Base-by-base conservation (phyloP, 2,113 vertebrate genomes). In the Holacanthus passer region DNA sequence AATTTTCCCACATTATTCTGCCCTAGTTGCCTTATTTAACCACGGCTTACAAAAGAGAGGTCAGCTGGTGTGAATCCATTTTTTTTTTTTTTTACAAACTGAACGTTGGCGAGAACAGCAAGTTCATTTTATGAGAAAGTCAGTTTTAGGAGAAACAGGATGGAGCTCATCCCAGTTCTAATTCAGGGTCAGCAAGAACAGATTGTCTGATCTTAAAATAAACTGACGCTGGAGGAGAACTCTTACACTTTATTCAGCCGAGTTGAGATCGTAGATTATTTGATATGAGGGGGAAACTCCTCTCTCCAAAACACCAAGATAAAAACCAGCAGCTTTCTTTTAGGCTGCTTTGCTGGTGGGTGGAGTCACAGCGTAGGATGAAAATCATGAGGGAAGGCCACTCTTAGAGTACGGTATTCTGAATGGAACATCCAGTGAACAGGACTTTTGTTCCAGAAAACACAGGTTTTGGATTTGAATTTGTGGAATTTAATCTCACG, bases 1-100 rank as follows among this genome's bases (percentile, higher is more conserved):
- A 62, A 41, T 41, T 66, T 73, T 55, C 11, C 66, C 62, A 56
- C 48, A 79, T 82, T 71, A 71, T 79, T 87, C 79, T 89, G 67
- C 68, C 67, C 81, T 72, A 65, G 47, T 82, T 87, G 55, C 48
- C 22, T 27, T 81, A 63, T 85, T 73, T 76, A 19, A 69, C 41
- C 60, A 39, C 20, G 0, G 31, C 79, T 69, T 39, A 39, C 43
- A 39, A 41, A 75, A 47, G 32, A 56, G 45, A 59, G 60, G 52
- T 86, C 71, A 65, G 47, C 63, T 77, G 67, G 2, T 64, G 12
- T 31, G 16, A 31, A 19, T 59, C 17, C 8, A 4, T 31, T 58
- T 31, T 48, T 31, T 22, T 24, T 65, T 60, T 53, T 45, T 0
- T n/a, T n/a, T n/a, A n/a, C n/a, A 43, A 1, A 39, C 7, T 24